Conservation (phyloP, 64 coral and sea anemone species). For the Stylophora pistillata region DNA sequence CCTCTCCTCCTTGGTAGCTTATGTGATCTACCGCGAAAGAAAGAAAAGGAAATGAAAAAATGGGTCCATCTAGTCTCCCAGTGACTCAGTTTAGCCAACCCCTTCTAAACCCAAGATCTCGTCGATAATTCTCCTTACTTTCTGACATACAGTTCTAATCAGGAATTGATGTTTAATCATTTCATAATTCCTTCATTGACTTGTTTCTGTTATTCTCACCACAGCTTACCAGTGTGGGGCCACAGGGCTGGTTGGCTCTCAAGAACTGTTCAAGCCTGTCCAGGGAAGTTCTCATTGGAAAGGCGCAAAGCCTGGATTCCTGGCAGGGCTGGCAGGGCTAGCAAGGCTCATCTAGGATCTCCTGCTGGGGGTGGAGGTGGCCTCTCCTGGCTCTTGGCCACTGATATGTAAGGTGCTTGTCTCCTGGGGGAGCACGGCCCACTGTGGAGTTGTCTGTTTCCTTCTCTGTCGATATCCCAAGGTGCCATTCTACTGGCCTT, state of each 20-base stretch:
- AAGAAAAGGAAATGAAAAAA: neutral
- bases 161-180: neutral
- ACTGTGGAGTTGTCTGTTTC: neutral
- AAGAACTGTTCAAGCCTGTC: constrained; percentile 10
- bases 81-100: no score
- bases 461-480: neutral
- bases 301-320: neutral
- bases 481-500: neutral
- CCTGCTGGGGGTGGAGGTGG: neutral
- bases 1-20: neutral
- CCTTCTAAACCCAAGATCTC: no score
- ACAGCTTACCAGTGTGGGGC: neutral
- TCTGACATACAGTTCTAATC: no score
- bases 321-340: neutral
- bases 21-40: neutral
- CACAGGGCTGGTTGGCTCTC: neutral
- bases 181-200: neutral
- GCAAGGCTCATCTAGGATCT: neutral
- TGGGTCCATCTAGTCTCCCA: no score
- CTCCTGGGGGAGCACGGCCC: neutral
- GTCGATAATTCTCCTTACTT: no score
- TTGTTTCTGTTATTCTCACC: neutral
- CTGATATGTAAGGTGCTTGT: neutral
- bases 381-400: neutral
- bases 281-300: neutral